A percentile compares a stretch with the other conserved stretches of the same genome.
Evolutionary conservation across 2,888 invertebrate species (phyloP).

Genomic region (Ceratothoa steindachneri): DNA sequence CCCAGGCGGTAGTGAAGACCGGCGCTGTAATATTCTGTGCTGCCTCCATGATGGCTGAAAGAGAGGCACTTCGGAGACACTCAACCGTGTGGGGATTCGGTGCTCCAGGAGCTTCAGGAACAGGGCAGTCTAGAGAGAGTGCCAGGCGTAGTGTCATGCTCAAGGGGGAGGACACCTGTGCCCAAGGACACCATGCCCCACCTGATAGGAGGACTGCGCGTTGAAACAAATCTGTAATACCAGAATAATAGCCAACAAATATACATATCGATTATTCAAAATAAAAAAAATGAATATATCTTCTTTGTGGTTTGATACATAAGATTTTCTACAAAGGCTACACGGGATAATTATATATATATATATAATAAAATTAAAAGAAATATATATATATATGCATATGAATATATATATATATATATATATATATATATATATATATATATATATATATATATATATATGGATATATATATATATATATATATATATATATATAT

Average conservation of each 20-base stretch:
- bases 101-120: slow-evolving; percentile 34
- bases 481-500: slow-evolving; percentile 10
- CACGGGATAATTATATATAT: too few species aligned
- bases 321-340: too few species aligned
- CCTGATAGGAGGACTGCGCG: slow-evolving; percentile 40
- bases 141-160: slow-evolving; percentile 41
- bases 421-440: slow-evolving; percentile 15
- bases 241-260: too few species aligned
- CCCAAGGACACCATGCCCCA: slow-evolving; percentile 35
- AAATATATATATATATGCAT: slow-evolving; percentile 7
- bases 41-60: slow-evolving; percentile 46
- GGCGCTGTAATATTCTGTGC: slow-evolving; percentile 49
- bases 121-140: slow-evolving; percentile 37
- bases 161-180: slow-evolving; percentile 29
- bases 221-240: slow-evolving; percentile 36
- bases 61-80: slow-evolving; percentile 32
- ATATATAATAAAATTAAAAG: too few species aligned
- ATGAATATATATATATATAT: slow-evolving; percentile 14
- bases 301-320: too few species aligned
- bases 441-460: too few species aligned
- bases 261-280: neutral
- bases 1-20: slow-evolving; percentile 59
- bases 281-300: too few species aligned
- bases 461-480: too few species aligned
- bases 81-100: slow-evolving; percentile 35